Evolutionary conservation across 2,113 vertebrate species (phyloP), one percentile per base, ranked within the genome.

Genomic region (Empidonax traillii): DNA sequence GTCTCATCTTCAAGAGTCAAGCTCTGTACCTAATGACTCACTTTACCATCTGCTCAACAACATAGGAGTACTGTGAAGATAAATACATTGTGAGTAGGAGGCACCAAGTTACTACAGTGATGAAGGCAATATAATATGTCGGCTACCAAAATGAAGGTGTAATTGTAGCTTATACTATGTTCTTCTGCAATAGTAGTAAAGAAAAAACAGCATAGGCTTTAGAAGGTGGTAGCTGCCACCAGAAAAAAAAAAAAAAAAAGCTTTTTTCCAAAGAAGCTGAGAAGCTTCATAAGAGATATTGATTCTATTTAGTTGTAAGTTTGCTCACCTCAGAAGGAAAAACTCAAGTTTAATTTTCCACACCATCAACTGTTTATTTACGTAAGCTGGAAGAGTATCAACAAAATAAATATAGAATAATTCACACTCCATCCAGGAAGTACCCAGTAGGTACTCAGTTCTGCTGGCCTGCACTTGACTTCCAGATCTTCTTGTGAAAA

Each of bases 31-130:
- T 82, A 88, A 59, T 95, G 94, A 97, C 27, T 96, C 94, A 95
- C 90, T 96, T 95, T 93, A 84, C 94, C 94, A 96, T 96, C 95
- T 96, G 94, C 61, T 97, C 47, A 84, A 78, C 89, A 92, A 91
- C 82, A 81, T 27, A 84, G 72, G 68, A 96, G 91, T 85, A 66
- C 94, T 96, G 79, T 91, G 68, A 97, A 85, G 92, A 96, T 96
- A 95, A 97, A 94, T 84, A 91, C 52, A 72, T 86, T 77, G 92
- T 63, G 94, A 95, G 93, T 95, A 93, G 93, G 96, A 92, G 92
- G 90, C 65, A 84, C 39, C 31, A 59, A 90, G 72, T 71, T 92
- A 92, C 85, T 92, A 63, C 79, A 88, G 90, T 37, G 73, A 88
- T 84, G 90, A 94, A 90, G 88, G 85, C 85, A 95, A 84, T 75